These are phyloP conservation scores for Falco concolor DNA, from an alignment of 2,797 vertebrate species.

Conservation along the genomic window DNA sequence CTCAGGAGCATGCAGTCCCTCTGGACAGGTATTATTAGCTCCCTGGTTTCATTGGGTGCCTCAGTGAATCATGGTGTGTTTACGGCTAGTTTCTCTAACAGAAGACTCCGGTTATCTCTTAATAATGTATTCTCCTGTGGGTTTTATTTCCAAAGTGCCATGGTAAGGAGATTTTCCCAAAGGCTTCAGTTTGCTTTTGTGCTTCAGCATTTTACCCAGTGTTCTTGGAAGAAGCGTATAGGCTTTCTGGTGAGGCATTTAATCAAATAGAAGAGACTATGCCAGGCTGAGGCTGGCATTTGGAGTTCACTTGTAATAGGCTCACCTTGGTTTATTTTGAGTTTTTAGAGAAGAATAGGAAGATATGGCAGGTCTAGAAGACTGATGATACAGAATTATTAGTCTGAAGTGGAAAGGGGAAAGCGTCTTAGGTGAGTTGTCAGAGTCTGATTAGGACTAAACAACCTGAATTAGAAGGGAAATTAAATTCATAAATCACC, in stretches of 20 bases:
- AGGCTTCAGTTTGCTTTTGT: slow-evolving; percentile 46
- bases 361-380: background rate
- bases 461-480: slow-evolving; percentile 20
- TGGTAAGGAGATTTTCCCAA: slow-evolving; percentile 36
- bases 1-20: slow-evolving; percentile 23
- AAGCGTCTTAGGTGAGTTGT: slow-evolving; percentile 19
- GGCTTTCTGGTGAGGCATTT: background rate
- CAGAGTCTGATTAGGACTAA: slow-evolving; percentile 24
- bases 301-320: background rate
- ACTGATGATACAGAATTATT: background rate
- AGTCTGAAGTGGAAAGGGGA: background rate
- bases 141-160: slow-evolving; percentile 63
- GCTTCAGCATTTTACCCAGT: slow-evolving; percentile 33
- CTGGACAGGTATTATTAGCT: slow-evolving; percentile 49
- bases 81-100: slow-evolving; percentile 38
- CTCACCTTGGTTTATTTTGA: background rate
- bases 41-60: slow-evolving; percentile 67
- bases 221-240: background rate
- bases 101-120: slow-evolving; percentile 59
- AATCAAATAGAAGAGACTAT: background rate
- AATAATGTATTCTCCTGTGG: slow-evolving; percentile 53
- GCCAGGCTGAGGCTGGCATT: background rate
- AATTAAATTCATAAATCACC: slow-evolving; percentile 41
- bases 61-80: slow-evolving; percentile 61
- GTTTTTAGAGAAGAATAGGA: background rate